These are phyloP conservation scores for Anthonomus grandis DNA, from an alignment of 1,140 invertebrate genomes.

Conservation along the genomic window DNA sequence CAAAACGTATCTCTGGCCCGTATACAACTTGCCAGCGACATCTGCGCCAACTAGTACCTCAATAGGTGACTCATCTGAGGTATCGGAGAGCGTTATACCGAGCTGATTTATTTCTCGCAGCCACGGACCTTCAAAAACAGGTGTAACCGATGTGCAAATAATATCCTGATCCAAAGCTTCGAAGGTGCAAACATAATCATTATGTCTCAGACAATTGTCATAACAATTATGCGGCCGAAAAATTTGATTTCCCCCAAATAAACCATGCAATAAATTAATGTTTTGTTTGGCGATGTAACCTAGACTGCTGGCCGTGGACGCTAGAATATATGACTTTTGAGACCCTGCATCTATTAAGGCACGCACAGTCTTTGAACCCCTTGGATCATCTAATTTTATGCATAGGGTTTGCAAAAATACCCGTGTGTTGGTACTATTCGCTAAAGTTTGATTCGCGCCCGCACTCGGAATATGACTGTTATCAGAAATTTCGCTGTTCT, in stretches of 20 bases:
- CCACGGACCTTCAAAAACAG: constrained; percentile 12
- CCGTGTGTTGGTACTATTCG: too few relatives aligned
- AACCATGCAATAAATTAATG: too few relatives aligned
- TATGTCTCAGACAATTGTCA: constrained; percentile 5
- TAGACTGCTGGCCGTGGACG: too few relatives aligned
- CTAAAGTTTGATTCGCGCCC: too few relatives aligned
- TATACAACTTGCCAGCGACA: constrained; percentile 39
- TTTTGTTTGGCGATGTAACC: too few relatives aligned
- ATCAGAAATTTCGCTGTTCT: too few relatives aligned
- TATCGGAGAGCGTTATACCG: constrained; percentile 15
- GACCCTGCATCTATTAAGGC: constrained; percentile 16
- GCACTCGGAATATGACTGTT: too few relatives aligned
- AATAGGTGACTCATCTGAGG: constrained; percentile 4
- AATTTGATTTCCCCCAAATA: too few relatives aligned
- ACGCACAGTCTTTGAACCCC: too few relatives aligned
- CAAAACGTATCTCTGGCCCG: constrained; percentile 23
- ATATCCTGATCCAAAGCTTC: constrained; percentile 17
- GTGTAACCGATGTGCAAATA: constrained; percentile 7
- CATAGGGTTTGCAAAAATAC: too few relatives aligned
- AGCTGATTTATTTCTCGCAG: constrained; percentile 4
- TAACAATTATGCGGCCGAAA: constrained; percentile 4
- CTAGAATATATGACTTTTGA: constrained; percentile 9
- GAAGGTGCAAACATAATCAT: constrained; percentile 10
- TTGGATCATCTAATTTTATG: too few relatives aligned
- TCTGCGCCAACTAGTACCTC: constrained; percentile 38